Evolutionary conservation across 1,140 invertebrate genomes (phyloP), one percentile per base, ranked within the genome.

Genomic region (Brachionus koreanus): DNA sequence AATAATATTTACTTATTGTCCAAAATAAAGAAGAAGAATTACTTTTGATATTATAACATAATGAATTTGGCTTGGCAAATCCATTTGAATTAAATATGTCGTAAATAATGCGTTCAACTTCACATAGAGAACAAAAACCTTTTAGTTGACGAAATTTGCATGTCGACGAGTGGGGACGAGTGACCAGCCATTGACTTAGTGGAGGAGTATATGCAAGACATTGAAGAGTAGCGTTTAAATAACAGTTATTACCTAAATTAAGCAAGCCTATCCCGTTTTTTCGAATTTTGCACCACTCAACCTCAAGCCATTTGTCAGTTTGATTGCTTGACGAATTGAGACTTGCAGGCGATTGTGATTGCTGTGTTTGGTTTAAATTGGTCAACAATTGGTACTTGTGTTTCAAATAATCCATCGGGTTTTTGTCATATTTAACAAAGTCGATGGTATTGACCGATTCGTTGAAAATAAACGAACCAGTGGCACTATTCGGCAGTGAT

Each of bases 161-260:
- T 29, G 29, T 9, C 6, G 35, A 39, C 19, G 57, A 65, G 65
- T 82, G 79, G 12, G 79, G 49, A 12, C 57, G 12, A 10, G 61
- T 42, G 10, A 82, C 39, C 13, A 82, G 16, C 79, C 79, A 82
- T 52, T 89, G 89, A 76, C 87, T 86, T 2, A 90, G 85, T 19
- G 89, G 89, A 13, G 89, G 85, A 65, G 88, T 89, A 85, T 90
- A 89, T 1, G 87, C 88, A 12, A 90, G 85, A 83, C 89, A 89
- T 85, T 97, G 95, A 42, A 98, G 89, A 39, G 94, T 95, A 0
- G 95, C 95, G 88, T 98, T 98, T 57, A 98, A 89, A 87, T 97
- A 98, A 88, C 96, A 98, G 16, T 95, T 96, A 88, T 97, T 97
- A 75, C 95, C 95, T 87, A 96, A 91, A 90, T 98, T 98, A 69